These are phyloP conservation scores for Pharmacophagus antenor DNA, from an alignment of 2,888 invertebrate genomes.

Conservation along the genomic window DNA sequence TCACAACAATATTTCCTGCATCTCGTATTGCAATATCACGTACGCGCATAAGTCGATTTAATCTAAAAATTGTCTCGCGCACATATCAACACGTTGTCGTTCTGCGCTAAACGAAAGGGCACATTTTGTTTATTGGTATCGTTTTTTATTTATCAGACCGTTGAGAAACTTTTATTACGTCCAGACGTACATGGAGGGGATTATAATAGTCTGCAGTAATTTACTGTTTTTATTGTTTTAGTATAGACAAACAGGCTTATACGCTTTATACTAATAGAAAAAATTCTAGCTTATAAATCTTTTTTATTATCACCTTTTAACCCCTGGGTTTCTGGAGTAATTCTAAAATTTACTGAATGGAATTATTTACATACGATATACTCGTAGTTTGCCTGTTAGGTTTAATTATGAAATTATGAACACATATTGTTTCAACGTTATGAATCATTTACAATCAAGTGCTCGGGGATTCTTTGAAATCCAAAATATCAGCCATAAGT, in stretches of 20 bases:
- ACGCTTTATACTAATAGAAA: no score
- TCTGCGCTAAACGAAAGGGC: conserved; percentile 40
- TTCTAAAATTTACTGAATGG: neutral
- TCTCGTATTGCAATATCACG: conserved; percentile 33
- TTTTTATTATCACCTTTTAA: neutral
- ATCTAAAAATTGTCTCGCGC: conserved; percentile 31
- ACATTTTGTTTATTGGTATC: conserved; percentile 2
- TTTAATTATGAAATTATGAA: conserved; percentile 12
- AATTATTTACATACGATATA: neutral
- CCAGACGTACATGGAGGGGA: neutral
- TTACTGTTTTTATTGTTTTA: neutral
- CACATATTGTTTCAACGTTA: conserved; percentile 21
- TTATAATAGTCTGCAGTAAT: neutral
- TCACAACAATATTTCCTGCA: conserved; percentile 51
- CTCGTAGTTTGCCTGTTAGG: conserved; percentile 27
- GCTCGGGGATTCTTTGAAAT: conserved; percentile 37
- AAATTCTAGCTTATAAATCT: neutral
- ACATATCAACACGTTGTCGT: conserved; percentile 39
- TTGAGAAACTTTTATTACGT: neutral
- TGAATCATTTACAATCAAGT: conserved; percentile 39
- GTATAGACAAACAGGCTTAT: neutral
- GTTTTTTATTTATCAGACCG: neutral
- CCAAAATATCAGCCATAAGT: conserved; percentile 40
- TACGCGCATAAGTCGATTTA: conserved; percentile 29
- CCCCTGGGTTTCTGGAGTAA: neutral